Evolutionary conservation across 2,113 vertebrate genomes (phyloP), one percentile per base, ranked within the genome.

Genomic region (Myrmophylax atrothorax): DNA sequence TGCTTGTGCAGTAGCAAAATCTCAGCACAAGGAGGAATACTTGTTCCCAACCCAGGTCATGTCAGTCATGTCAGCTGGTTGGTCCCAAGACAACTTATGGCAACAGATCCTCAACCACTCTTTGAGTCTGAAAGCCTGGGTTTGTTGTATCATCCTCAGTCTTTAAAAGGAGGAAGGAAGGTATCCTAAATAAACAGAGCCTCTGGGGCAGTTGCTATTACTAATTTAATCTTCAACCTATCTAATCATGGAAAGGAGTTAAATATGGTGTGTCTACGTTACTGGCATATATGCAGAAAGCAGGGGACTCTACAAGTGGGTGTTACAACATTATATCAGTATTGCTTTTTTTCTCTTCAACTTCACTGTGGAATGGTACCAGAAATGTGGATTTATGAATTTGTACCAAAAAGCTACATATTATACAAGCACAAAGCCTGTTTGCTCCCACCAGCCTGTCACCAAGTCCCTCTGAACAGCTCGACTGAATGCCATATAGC

Each of bases 11-110:
- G 63, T 10, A 52, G 19, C 7, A 72, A 78, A 38, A 18, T 22
- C 29, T 55, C 75, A 25, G 37, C 7, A 28, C 8, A 42, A 49
- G n/a, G n/a, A 86, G 58, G 28, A 89, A 7, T 33, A 14, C 23
- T 50, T 42, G 8, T 1, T 84, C 49, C 53, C 79, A 40, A 33
- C 37, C 40, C 46, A 67, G 3, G 13, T 16, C 33, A 25, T 75
- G 22, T 26, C 50, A 44, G 23, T 26, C 53, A 9, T 0, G 0
- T 28, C 23, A 6, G 4, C 15, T 88, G 56, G 5, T 0, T 62
- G 60, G 23, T 23, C 33, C 23, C 25, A 37, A 33, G 13, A 47
- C 15, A 72, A 35, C 19, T 8, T 25, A 25, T 16, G 52, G 31
- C 44, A 75, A 12, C 10, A 38, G 20, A 70, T 82, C 22, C 14